Evolutionary conservation across 2,888 invertebrate genomes (phyloP).

Genomic region (Frankliniella intonsa): DNA sequence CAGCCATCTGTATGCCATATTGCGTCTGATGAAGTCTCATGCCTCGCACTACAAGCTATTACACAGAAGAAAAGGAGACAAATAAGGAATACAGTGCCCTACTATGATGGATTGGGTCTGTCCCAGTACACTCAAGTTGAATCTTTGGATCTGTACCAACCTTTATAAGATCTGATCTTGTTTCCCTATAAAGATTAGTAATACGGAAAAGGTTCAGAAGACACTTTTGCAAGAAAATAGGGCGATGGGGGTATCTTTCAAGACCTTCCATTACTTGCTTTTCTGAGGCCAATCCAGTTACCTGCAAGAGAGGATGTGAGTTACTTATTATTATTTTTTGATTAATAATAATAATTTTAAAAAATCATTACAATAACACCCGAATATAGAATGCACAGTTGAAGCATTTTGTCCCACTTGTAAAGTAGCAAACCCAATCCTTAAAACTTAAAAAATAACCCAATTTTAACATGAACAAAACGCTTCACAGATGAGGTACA

Average conservation of each 20-base stretch:
- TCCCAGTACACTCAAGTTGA: not conserved
- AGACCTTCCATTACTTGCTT: constrained; percentile 57
- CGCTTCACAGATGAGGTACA: too few relatives aligned
- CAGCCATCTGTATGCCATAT: constrained; percentile 67
- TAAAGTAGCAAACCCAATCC: too few relatives aligned
- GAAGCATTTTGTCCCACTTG: too few relatives aligned
- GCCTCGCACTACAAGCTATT: constrained; percentile 42
- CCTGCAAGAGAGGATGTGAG: constrained; percentile 40
- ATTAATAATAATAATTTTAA: constrained; percentile 30
- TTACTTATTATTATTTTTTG: constrained; percentile 26
- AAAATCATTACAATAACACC: too few relatives aligned
- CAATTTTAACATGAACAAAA: constrained; percentile 31
- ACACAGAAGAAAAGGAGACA: not conserved
- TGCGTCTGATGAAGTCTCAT: constrained; percentile 52
- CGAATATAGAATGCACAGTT: too few relatives aligned
- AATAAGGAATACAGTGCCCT: not conserved
- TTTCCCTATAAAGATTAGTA: constrained; percentile 49
- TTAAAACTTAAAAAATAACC: not conserved
- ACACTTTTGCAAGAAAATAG: constrained; percentile 61
- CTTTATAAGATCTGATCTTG: constrained; percentile 60
- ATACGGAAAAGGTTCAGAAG: constrained; percentile 60
- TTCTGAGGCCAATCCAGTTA: constrained; percentile 56
- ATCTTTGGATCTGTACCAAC: constrained; percentile 42
- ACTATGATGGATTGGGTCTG: not conserved
- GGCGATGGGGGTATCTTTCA: constrained; percentile 53